Conservation (phyloP, 2,888 invertebrate genomes). For the Meganola albula region DNA sequence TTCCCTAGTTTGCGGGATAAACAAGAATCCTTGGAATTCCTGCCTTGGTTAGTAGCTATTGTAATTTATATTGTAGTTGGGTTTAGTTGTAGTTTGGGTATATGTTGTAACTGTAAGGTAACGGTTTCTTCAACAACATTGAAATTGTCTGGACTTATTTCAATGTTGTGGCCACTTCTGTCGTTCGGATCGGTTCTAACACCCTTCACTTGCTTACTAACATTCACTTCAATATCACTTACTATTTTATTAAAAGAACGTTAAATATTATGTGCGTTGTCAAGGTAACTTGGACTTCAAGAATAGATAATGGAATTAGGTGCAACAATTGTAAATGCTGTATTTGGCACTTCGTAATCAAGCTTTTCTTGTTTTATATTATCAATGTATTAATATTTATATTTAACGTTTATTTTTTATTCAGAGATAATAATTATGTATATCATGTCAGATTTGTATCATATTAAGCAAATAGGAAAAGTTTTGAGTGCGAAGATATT, state of each 20-base stretch:
- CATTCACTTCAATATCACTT: constrained; percentile 54
- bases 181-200: constrained; percentile 31
- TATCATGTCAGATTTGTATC: constrained; percentile 5
- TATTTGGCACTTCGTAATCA: constrained; percentile 33
- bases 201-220: constrained; percentile 65
- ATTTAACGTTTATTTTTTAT: not conserved
- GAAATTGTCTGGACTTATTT: constrained; percentile 28
- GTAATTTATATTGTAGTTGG: constrained; percentile 56
- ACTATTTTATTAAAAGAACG: constrained; percentile 37
- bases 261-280: constrained; percentile 40
- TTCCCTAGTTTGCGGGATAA: constrained; percentile 88
- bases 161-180: constrained; percentile 30
- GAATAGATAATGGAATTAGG: constrained; percentile 73
- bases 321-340: constrained; percentile 72
- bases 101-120: constrained; percentile 29
- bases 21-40: constrained; percentile 86
- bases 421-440: no score
- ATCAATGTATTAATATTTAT: not conserved
- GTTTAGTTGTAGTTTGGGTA: constrained; percentile 33
- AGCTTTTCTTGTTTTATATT: constrained; percentile 38
- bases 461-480: constrained; percentile 32
- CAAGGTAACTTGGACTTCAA: constrained; percentile 73
- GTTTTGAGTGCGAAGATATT: constrained; percentile 41
- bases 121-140: constrained; percentile 20
- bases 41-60: constrained; percentile 86